These are phyloP conservation scores for Diuraphis noxia DNA, from an alignment of 1,140 invertebrate genomes.

Conservation along the genomic window DNA sequence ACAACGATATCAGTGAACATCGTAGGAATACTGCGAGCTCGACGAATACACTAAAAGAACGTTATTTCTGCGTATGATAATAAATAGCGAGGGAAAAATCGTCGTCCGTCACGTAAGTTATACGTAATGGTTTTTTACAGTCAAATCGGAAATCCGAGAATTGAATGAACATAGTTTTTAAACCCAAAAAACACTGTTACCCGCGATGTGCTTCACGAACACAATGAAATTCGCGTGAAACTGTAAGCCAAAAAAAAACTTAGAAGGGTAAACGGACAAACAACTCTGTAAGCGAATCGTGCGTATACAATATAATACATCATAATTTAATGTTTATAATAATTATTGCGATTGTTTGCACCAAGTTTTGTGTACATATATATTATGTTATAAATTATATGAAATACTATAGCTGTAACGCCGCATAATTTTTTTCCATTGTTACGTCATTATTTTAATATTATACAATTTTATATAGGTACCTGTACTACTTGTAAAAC, in stretches of 20 bases:
- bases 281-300: background rate
- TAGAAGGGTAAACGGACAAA: background rate
- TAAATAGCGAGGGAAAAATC: background rate
- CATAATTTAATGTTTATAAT: constrained; percentile 1
- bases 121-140: too few relatives aligned
- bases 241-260: background rate
- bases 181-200: background rate
- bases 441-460: background rate
- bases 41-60: background rate
- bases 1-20: background rate
- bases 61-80: background rate
- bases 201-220: background rate
- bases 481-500: background rate
- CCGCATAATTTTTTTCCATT: background rate
- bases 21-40: background rate
- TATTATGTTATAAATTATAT: constrained; percentile 3
- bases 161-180: background rate
- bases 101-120: too few relatives aligned
- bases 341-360: constrained; percentile 1
- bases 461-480: background rate
- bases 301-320: background rate
- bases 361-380: background rate
- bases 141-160: background rate
- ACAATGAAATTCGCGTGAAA: background rate
- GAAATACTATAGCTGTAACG: background rate